Conservation (phyloP, 2,797 vertebrate species). For the Lithobates pipiens region DNA sequence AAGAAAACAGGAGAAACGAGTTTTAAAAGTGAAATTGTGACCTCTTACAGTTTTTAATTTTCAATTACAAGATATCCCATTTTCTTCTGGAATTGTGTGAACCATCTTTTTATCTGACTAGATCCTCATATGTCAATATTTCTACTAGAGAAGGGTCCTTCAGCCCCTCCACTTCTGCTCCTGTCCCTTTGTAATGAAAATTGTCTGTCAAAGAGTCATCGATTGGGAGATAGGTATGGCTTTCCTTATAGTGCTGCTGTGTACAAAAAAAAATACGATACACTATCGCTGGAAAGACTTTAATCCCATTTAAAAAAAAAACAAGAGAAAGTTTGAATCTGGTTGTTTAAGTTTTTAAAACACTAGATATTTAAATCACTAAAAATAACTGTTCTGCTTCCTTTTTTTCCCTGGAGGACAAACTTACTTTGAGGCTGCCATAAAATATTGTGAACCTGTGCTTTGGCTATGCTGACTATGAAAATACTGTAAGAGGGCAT, state of each 20-base stretch:
- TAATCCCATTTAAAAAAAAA: no score
- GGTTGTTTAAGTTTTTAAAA: no score
- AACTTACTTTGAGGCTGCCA: no score
- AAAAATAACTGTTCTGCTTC: no score
- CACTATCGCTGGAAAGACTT: no score
- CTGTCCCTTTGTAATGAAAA: slow-evolving; percentile 36
- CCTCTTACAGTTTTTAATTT: slow-evolving; percentile 19
- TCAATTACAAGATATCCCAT: background rate
- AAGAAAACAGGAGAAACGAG: background rate
- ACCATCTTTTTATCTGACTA: slow-evolving; percentile 32
- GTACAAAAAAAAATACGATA: background rate
- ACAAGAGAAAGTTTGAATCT: no score
- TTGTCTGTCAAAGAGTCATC: slow-evolving; percentile 43
- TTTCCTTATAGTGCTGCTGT: background rate
- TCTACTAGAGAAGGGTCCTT: background rate
- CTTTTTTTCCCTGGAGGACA: no score
- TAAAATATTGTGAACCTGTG: no score
- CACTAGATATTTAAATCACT: no score
- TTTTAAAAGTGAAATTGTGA: slow-evolving; percentile 33
- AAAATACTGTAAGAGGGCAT: no score
- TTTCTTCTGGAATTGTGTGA: background rate
- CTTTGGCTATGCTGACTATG: no score
- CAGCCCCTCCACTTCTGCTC: background rate
- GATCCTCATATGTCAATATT: slow-evolving; percentile 25
- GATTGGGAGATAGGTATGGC: slow-evolving; percentile 1